phyloP scores from a whole-genome alignment of 1,140 invertebrate species.

The Trachelipus rathkii region DNA sequence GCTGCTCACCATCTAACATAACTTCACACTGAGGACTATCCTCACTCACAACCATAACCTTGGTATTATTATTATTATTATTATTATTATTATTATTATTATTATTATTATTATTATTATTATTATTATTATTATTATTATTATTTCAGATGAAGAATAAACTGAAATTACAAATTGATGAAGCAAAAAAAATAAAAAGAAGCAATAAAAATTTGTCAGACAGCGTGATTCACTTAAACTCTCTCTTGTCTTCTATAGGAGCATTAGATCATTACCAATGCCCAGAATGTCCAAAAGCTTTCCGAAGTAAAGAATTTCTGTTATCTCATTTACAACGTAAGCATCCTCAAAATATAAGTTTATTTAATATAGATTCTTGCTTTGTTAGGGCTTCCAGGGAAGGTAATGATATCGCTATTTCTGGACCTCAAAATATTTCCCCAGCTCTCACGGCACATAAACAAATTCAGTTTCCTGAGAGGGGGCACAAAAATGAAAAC shows the following conservation, averaged over 20 bases:
- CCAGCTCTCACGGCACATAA: too few relatives aligned
- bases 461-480: too few relatives aligned
- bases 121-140: not conserved
- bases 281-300: conserved; percentile 29
- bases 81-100: too few relatives aligned
- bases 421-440: too few relatives aligned
- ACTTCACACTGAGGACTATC: too few relatives aligned
- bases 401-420: too few relatives aligned
- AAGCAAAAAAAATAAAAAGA: conserved; percentile 32
- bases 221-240: conserved; percentile 35
- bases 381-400: too few relatives aligned
- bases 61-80: too few relatives aligned
- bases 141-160: conserved; percentile 31
- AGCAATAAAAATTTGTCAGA: conserved; percentile 34
- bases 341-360: conserved; percentile 27
- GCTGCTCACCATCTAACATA: too few relatives aligned
- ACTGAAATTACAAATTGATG: conserved; percentile 31
- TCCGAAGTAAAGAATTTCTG: conserved; percentile 28
- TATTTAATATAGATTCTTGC: not conserved
- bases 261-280: conserved; percentile 31
- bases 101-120: not conserved
- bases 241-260: conserved; percentile 31
- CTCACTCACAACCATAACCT: too few relatives aligned
- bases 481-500: too few relatives aligned
- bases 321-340: conserved; percentile 33